These are phyloP conservation scores for Abramis brama DNA, from an alignment of 2,113 vertebrate genomes.

Conservation along the genomic window DNA sequence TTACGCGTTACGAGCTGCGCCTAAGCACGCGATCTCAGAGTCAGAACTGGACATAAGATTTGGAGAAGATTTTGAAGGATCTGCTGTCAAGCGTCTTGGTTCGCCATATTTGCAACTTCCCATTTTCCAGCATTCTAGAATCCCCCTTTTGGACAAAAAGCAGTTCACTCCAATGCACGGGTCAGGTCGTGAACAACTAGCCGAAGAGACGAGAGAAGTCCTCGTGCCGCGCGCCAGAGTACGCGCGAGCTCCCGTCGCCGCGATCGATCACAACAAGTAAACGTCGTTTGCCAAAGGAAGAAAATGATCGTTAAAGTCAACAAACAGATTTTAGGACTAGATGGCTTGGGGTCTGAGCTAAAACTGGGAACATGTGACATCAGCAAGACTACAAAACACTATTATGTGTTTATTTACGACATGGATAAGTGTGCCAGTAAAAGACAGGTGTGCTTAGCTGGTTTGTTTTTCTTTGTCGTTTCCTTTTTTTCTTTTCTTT, in stretches of 20 bases:
- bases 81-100: neutral
- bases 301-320: constrained; percentile 68
- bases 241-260: neutral
- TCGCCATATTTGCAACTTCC: constrained; percentile 65
- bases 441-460: constrained; percentile 55
- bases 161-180: constrained; percentile 58
- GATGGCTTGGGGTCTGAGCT: neutral
- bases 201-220: constrained; percentile 48
- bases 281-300: constrained; percentile 55
- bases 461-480: no score
- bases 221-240: constrained; percentile 55
- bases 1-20: neutral
- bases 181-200: constrained; percentile 55
- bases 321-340: constrained; percentile 50
- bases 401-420: constrained; percentile 65
- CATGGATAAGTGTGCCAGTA: constrained; percentile 66
- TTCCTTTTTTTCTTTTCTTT: no score
- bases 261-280: constrained; percentile 33
- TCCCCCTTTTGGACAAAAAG: constrained; percentile 62
- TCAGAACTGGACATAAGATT: neutral
- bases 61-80: neutral
- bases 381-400: constrained; percentile 50
- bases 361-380: constrained; percentile 66
- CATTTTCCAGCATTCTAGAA: constrained; percentile 59
- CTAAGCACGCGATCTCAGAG: neutral